Percentiles rank a stretch among this genome's conserved stretches.
Conservation (phyloP, 2,113 vertebrate genomes). For the Tringa solitaria region DNA sequence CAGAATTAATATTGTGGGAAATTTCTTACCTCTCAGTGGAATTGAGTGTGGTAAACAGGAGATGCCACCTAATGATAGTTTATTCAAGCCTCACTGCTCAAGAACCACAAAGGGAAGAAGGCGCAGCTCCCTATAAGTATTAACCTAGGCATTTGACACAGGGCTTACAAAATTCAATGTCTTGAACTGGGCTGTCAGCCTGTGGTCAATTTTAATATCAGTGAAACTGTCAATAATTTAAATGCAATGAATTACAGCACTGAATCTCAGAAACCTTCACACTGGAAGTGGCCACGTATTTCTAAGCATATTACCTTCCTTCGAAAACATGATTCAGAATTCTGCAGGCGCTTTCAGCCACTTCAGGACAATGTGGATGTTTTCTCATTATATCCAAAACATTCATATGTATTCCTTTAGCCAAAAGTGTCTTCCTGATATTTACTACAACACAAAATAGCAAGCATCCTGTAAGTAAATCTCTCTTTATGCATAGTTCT, state of each 20-base stretch:
- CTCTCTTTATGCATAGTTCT: neutral
- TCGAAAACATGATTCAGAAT: slow-evolving; percentile 86
- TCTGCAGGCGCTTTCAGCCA: slow-evolving; percentile 85
- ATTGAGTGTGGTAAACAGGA: neutral
- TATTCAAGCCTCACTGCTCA: neutral
- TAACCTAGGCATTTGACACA: neutral
- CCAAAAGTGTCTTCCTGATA: slow-evolving; percentile 82
- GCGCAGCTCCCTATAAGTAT: neutral
- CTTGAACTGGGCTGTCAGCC: neutral
- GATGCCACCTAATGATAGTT: fast-evolving
- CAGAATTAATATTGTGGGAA: neutral
- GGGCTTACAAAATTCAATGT: neutral
- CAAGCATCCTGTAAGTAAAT: neutral
- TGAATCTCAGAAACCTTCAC: neutral
- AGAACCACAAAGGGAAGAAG: neutral
- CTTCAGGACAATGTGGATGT: slow-evolving; percentile 76
- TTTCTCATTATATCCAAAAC: slow-evolving; percentile 90
- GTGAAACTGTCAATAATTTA: neutral
- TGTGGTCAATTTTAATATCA: neutral
- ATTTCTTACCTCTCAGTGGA: neutral
- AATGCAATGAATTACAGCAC: neutral
- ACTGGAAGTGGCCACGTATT: neutral
- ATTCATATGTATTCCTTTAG: slow-evolving; percentile 92
- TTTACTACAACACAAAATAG: slow-evolving; percentile 72
- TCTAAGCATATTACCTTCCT: slow-evolving; percentile 79